Percentiles rank a stretch among this genome's conserved stretches.
Conservation (phyloP, 2,888 invertebrate genomes). For the Apotomis capreana region DNA sequence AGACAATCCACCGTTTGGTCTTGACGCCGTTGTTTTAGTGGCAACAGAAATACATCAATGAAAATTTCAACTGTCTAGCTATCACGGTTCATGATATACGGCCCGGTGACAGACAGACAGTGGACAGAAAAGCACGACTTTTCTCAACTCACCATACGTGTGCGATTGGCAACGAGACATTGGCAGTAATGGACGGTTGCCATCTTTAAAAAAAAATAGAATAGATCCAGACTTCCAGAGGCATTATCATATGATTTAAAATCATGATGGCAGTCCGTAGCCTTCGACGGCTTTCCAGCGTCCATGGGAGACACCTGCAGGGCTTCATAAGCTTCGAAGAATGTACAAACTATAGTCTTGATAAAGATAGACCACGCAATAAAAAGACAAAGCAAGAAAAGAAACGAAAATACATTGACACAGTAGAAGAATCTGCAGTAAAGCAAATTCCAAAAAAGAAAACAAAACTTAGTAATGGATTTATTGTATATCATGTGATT, state of each 20-base stretch:
- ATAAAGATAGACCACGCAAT: conserved; percentile 64
- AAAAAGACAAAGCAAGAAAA: conserved; percentile 58
- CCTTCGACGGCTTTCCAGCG: conserved; percentile 82
- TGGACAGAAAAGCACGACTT: too few species aligned
- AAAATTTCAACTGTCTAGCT: too few species aligned
- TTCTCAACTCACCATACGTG: too few species aligned
- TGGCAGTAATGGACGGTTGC: too few species aligned
- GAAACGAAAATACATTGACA: conserved; percentile 53
- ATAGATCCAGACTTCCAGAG: too few species aligned
- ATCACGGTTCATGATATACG: too few species aligned
- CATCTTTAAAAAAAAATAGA: too few species aligned
- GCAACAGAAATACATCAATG: too few species aligned
- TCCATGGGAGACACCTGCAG: conserved; percentile 77
- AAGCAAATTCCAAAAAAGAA: conserved; percentile 59
- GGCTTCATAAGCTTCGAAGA: conserved; percentile 91
- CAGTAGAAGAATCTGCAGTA: conserved; percentile 52
- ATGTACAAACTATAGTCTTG: conserved; percentile 86
- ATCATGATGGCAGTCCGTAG: conserved; percentile 86
- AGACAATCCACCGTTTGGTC: too few species aligned
- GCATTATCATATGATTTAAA: conserved; percentile 33
- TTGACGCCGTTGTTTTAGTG: too few species aligned
- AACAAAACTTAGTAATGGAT: conserved; percentile 67
- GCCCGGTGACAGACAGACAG: too few species aligned
- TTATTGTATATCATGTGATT: conserved; percentile 65
- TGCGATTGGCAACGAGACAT: too few species aligned